A percentile compares a stretch with the other conserved stretches of the same genome.
phyloP scores from a whole-genome alignment of 2,113 vertebrate genomes.

The Atherinomorus stipes region DNA sequence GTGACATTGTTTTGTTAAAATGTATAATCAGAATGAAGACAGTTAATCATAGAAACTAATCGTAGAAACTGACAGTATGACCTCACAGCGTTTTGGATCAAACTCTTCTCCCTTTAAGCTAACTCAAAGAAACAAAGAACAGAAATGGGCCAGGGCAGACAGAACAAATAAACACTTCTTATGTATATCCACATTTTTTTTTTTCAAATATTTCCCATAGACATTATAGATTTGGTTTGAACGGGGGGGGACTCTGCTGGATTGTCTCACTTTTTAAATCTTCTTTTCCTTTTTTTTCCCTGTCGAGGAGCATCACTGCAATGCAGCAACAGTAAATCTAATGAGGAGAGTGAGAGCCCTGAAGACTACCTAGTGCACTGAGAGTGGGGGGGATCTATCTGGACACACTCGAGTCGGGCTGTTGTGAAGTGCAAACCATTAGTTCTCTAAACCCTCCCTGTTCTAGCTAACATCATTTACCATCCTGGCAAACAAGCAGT shows the following conservation, averaged over 20 bases:
- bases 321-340: conserved; percentile 83
- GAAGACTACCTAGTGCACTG: conserved; percentile 81
- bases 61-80: conserved; percentile 81
- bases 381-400: conserved; percentile 63
- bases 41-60: conserved; percentile 80
- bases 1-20: conserved; percentile 78
- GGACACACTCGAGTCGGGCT: conserved; percentile 71
- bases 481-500: conserved; percentile 78
- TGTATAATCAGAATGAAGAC: conserved; percentile 79
- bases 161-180: conserved; percentile 75
- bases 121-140: conserved; percentile 69
- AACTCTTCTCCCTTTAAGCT: conserved; percentile 74
- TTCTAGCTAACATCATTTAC: conserved; percentile 78
- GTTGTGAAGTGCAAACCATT: conserved; percentile 77
- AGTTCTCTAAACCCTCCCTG: conserved; percentile 74
- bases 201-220: conserved; percentile 75
- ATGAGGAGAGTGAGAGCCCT: conserved; percentile 78
- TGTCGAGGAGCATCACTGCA: conserved; percentile 82
- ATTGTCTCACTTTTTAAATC: conserved; percentile 81
- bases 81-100: conserved; percentile 82
- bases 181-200: conserved; percentile 73
- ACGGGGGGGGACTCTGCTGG: conserved; percentile 79
- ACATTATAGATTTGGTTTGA: conserved; percentile 77
- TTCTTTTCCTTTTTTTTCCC: conserved; percentile 73
- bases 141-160: conserved; percentile 76